Base-by-base conservation (phyloP, 2,797 vertebrate genomes). In the Esox lucius region DNA sequence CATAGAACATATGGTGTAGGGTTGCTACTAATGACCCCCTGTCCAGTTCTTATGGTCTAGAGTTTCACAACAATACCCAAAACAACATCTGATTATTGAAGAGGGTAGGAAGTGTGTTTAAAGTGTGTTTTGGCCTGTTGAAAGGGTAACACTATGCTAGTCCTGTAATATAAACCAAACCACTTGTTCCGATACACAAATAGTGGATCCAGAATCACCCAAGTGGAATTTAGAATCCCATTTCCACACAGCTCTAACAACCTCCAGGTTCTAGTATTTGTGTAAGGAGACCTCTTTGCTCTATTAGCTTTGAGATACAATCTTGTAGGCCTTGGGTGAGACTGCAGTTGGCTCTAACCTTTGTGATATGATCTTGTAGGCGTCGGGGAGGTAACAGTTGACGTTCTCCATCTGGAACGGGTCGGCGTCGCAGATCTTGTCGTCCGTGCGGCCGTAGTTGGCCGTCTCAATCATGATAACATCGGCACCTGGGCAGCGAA, bases 371-470 rank as follows among this genome's bases (percentile, higher is more conserved):
- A 99, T 99, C 94, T 99, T 99, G 94, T 98, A 98, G 91, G 98
- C 98, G 6, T 99, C 98, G 68, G 98, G 97, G 89, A 99, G 98
- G 95, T 99, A 99, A 93, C 98, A 99, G 87, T 99, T 96, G 80
- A 96, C 96, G 83, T 99, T 99, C 91, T 99, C 98, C 98, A 99
- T 99, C 93, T 99, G 98, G 94, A 98, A 98, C 0, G 97, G 97
- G 92, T 99, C 98, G 70, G 98, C 97, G 75, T 99, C 98, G 72
- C 98, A 99, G 86, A 99, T 99, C 95, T 99, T 99, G 95, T 99
- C 95, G 13, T 99, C 98, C 7, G 98, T 99, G 70, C 98, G 95
- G 77, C 98, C 98, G 26, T 99, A 99, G 94, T 99, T 99, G 76
- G 98, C 96, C 0, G 97, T 99, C 90, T 99, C 98, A 66, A 99